Evolutionary conservation across 2,888 invertebrate genomes (phyloP).

Genomic region (Eupithecia subfuscata): DNA sequence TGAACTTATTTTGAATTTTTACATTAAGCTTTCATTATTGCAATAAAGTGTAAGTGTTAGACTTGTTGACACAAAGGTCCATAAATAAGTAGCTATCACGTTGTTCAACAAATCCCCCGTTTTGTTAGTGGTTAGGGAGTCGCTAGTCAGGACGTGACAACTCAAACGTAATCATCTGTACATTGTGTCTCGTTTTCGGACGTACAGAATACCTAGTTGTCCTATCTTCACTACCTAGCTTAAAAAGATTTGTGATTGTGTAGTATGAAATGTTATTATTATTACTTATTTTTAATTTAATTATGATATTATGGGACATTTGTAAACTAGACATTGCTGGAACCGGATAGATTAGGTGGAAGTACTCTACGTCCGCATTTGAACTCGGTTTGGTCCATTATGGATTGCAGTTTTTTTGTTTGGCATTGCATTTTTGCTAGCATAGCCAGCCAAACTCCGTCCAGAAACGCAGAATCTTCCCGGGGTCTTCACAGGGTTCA

Average conservation of each 20-base stretch:
- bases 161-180: neutral
- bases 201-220: neutral
- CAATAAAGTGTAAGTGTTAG: neutral
- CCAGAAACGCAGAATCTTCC: no score
- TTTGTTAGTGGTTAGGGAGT: conserved; percentile 5
- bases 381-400: no score
- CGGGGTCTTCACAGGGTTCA: no score
- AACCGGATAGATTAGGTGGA: no score
- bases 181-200: neutral
- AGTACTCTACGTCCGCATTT: no score
- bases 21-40: neutral
- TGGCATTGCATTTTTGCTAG: no score
- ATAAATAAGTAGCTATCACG: neutral
- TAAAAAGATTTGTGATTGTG: neutral
- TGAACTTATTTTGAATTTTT: neutral
- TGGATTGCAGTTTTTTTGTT: no score
- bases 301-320: no score
- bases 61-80: neutral
- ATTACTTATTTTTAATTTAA: neutral
- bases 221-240: neutral
- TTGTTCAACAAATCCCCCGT: neutral
- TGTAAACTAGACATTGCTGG: no score
- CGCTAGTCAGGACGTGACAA: neutral
- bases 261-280: neutral
- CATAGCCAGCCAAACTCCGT: no score